Base-by-base conservation (phyloP, 2,888 invertebrate genomes). In the Pristionchus fissidentatus region DNA sequence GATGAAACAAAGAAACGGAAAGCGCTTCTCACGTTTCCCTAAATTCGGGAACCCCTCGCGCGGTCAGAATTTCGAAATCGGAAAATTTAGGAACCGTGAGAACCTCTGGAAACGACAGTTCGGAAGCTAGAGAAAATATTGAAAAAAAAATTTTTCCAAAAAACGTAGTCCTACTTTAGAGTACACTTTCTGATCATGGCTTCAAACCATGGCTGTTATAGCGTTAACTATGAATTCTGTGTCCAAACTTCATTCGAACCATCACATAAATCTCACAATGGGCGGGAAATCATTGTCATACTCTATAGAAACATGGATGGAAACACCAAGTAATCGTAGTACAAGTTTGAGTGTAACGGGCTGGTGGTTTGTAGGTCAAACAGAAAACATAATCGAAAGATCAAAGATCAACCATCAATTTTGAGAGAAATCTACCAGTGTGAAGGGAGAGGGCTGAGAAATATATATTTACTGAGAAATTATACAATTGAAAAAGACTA, bases 321-420 rank as follows among this genome's bases (percentile, higher is more conserved):
- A 70, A 70, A 70, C 70, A 70, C 70, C 70, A 70, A 70, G 70
- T 43, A 26, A 70, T 41, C 19, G 41, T 70, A 70, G 70, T 70
- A 41, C 70, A 70, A 70, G 70, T 70, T n/a, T 70, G 70, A 70
- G 43, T 38, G 43, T 32, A 70, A n/a, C n/a, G n/a, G n/a, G n/a
- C n/a, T n/a, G n/a, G n/a, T n/a, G n/a, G n/a, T n/a, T 41, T 70
- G 41, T 70, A 70, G 70, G 43, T 70, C 70, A 70, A 70, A 70
- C 70, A n/a, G 70, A 70, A 70, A 70, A n/a, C 26, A 38, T 8
- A 41, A 26, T 43, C n/a, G 70, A 70, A 70, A 70, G 70, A 70
- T 70, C 70, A 41, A n/a, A 22, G 70, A 70, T 70, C 70, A 70
- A n/a, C n/a, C n/a, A n/a, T n/a, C n/a, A n/a, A n/a, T n/a, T n/a